phyloP scores from a whole-genome alignment of 2,888 invertebrate genomes.

The Nephrotoma appendiculata region DNA sequence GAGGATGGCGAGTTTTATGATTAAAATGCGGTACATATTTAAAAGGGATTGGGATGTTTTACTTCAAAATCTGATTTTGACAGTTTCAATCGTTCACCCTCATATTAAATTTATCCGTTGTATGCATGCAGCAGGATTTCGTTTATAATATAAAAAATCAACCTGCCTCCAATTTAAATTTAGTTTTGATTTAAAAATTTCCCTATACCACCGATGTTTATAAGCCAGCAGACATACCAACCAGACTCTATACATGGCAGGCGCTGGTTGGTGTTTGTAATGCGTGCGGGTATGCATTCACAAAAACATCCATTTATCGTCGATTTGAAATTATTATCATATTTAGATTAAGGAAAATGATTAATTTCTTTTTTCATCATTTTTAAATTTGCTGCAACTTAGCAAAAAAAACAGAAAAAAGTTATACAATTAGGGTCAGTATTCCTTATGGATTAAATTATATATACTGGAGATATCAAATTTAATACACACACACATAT shows the following conservation, averaged over 20 bases:
- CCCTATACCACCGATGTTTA: too few species aligned
- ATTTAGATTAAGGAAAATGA: background rate
- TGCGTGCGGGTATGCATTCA: background rate
- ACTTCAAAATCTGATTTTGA: slow-evolving; percentile 6
- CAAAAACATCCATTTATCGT: background rate
- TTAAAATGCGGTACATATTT: background rate
- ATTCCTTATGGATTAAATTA: background rate
- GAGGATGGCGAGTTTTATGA: slow-evolving; percentile 1
- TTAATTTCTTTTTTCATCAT: background rate
- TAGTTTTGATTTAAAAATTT: too few species aligned
- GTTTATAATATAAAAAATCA: background rate
- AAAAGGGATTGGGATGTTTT: background rate
- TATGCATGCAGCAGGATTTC: background rate
- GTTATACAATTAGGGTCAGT: background rate
- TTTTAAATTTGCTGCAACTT: background rate
- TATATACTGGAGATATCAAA: background rate
- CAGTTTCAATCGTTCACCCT: slow-evolving; percentile 7
- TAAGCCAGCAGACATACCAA: background rate
- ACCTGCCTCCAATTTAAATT: background rate
- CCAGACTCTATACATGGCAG: background rate
- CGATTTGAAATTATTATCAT: background rate
- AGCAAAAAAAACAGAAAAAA: background rate
- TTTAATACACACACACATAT: background rate
- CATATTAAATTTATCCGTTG: background rate
- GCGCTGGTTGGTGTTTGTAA: background rate